Evolutionary conservation across 2,888 invertebrate species (phyloP).

Genomic region (Drosophila percnosoma): DNA sequence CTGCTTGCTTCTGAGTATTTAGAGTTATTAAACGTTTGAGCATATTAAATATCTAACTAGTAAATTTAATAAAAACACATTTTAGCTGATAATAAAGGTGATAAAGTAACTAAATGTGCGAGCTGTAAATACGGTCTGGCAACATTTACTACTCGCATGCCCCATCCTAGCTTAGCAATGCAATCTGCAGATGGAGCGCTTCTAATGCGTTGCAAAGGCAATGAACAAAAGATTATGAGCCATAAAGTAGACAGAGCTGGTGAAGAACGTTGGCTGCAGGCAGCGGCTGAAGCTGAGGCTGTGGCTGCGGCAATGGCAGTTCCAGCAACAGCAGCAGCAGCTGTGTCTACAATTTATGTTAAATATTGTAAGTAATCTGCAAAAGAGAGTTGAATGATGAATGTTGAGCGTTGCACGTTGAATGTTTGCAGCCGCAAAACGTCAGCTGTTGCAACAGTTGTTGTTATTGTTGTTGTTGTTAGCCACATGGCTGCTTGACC

Average conservation of each 20-base stretch:
- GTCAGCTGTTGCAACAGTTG: conserved; percentile 58
- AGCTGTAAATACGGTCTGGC: background rate
- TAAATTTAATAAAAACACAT: background rate
- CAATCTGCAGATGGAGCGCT: conserved; percentile 7
- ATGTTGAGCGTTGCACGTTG: conserved; percentile 48
- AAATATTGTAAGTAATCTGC: conserved; percentile 70
- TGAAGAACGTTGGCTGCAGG: conserved; percentile 22
- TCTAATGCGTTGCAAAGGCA: conserved; percentile 29
- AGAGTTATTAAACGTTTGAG: background rate
- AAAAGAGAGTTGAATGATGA: conserved; percentile 65
- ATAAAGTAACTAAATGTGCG: background rate
- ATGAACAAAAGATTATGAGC: conserved; percentile 25
- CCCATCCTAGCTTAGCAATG: background rate
- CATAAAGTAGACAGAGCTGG: conserved; percentile 13
- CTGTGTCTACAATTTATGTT: conserved; percentile 74
- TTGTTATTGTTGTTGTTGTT: background rate
- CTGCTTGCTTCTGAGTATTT: background rate
- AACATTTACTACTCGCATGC: background rate
- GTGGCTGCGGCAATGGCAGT: background rate
- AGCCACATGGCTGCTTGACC: conserved; percentile 37
- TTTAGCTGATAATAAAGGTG: background rate
- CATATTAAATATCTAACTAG: background rate
- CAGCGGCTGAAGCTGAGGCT: conserved; percentile 1
- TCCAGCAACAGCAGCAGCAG: conserved; percentile 36
- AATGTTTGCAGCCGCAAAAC: conserved; percentile 51